These are phyloP conservation scores for Cheilosia scutellata DNA, from an alignment of 2,888 invertebrate genomes.

Conservation along the genomic window DNA sequence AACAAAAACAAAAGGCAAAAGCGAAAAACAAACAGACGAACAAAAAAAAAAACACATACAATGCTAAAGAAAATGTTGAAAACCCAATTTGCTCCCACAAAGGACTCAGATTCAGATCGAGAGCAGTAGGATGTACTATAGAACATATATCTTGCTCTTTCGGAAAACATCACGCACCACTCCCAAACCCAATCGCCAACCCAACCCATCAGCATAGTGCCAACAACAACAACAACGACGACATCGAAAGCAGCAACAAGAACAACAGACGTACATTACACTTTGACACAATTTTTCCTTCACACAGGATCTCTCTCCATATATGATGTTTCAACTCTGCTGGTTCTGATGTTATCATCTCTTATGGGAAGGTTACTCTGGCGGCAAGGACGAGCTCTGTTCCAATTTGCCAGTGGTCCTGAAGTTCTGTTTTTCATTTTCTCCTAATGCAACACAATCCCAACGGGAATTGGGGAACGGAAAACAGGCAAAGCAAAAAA, in stretches of 20 bases:
- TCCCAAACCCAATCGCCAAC: not conserved
- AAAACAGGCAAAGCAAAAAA: conserved; percentile 1
- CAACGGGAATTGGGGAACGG: conserved; percentile 9
- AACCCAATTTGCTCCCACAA: conserved; percentile 65
- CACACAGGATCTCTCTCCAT: conserved; percentile 30
- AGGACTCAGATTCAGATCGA: conserved; percentile 48
- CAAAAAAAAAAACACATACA: conserved; percentile 21
- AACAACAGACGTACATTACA: conserved; percentile 67
- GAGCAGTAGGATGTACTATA: conserved; percentile 48
- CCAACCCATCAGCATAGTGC: conserved; percentile 12
- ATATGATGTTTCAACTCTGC: conserved; percentile 44
- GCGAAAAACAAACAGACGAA: conserved; percentile 21
- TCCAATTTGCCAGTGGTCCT: conserved; percentile 29
- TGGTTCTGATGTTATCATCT: conserved; percentile 39
- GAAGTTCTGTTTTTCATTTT: conserved; percentile 15
- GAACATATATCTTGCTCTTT: conserved; percentile 4
- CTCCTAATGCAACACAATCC: conserved; percentile 34
- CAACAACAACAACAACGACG: conserved; percentile 15
- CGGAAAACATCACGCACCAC: conserved; percentile 45
- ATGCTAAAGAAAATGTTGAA: conserved; percentile 31
- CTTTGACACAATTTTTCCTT: conserved; percentile 64
- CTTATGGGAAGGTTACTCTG: conserved; percentile 48
- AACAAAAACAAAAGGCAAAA: too few relatives aligned
- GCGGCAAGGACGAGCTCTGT: conserved; percentile 49
- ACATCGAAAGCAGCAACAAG: conserved; percentile 2